Conservation (phyloP, 2,113 vertebrate genomes). For the Urocitellus parryii region DNA sequence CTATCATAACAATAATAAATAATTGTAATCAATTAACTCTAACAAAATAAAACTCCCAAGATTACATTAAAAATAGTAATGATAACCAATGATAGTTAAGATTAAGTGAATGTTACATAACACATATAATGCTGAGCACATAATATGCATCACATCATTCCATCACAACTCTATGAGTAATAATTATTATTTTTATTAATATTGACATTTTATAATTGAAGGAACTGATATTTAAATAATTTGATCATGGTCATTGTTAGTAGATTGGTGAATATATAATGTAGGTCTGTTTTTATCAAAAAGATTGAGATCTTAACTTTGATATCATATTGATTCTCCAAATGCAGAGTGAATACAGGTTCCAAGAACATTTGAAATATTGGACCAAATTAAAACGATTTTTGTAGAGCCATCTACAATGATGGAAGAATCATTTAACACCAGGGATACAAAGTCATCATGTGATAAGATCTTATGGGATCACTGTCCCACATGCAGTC, state of each 20-base stretch:
- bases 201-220: background rate
- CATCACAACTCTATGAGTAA: background rate
- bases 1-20: background rate
- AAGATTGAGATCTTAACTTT: background rate
- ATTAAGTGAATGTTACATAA: background rate
- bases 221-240: background rate
- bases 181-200: background rate
- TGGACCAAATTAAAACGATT: background rate
- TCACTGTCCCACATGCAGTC: no score
- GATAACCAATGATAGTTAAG: background rate
- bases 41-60: slow-evolving; percentile 23
- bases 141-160: background rate
- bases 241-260: background rate
- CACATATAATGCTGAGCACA: background rate
- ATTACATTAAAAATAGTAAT: background rate
- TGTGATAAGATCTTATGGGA: background rate
- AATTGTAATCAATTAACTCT: background rate
- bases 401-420: background rate
- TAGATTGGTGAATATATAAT: background rate
- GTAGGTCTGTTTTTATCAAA: background rate
- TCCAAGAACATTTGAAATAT: background rate
- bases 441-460: background rate
- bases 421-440: fast-evolving
- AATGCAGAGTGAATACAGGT: background rate
- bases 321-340: background rate